Evolutionary conservation across 2,797 vertebrate species (phyloP), one percentile per base, ranked within the genome.

Genomic region (Argentina silus): DNA sequence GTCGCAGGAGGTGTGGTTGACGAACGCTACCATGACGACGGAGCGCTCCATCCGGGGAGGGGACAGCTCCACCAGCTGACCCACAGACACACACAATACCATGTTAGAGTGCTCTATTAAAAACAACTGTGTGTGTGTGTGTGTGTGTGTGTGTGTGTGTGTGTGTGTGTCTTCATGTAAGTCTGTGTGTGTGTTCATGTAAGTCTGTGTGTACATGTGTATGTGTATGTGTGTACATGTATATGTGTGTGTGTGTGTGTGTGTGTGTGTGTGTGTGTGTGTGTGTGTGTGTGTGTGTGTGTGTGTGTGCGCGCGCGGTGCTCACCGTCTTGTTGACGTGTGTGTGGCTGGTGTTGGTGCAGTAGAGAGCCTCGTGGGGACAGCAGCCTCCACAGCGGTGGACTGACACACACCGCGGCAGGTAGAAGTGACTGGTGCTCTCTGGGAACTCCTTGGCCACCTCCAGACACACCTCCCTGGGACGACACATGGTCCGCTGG

Each of bases 301-400:
- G 51, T 47, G 36, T 50, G 17, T 27, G 61, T 53, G 36, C n/a
- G 56, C 11, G 1, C 42, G 45, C 11, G 14, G 1, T 6, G 69
- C 89, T 88, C 65, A 93, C 92, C 2, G 92, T 93, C 81, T 93
- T 93, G 84, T 92, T 93, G 66, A 93, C 81, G 0, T 91, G 76
- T 1, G 84, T 10, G 78, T 93, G 83, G 19, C 90, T 92, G 0
- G 88, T 93, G 21, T 94, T 94, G 19, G 87, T 80, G 84, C 93
- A 94, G 85, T 93, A 90, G 10, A 66, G 78, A 2, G 90, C 88
- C 84, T 93, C 93, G n/a, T 79, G 90, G 69, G 70, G 75, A 83
- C 93, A 94, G 88, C 93, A 94, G 21, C 93, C 93, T 0, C 93
- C 92, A 7, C 93, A 94, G 3, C 93, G 91, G 60, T 93, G 91